A percentile compares a stretch with the other conserved stretches of the same genome.
These are phyloP conservation scores for Merluccius polli DNA, from an alignment of 2,797 vertebrate species.

Conservation along the genomic window DNA sequence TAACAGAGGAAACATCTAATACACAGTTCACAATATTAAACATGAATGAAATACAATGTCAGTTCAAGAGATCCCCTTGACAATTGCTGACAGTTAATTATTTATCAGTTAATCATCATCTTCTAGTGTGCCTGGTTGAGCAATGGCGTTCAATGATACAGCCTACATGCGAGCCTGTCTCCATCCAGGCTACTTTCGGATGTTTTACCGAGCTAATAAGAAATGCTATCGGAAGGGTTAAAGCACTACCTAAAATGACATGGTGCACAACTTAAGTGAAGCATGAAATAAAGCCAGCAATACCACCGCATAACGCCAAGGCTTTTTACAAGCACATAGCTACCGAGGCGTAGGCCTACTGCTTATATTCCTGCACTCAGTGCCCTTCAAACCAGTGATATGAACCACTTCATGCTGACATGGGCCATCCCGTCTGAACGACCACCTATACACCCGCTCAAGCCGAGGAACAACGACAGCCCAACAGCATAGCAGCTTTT, in stretches of 20 bases:
- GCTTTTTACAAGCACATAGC: constrained; percentile 43
- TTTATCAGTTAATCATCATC: constrained; percentile 31
- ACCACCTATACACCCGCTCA: neutral
- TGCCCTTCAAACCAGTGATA: constrained; percentile 64
- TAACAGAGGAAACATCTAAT: too few relatives aligned
- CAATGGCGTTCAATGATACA: constrained; percentile 46
- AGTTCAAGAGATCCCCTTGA: neutral
- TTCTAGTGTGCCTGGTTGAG: constrained; percentile 30
- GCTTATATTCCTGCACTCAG: constrained; percentile 51
- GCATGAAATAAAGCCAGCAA: constrained; percentile 59
- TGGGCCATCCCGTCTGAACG: neutral
- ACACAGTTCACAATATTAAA: too few relatives aligned
- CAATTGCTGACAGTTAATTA: constrained; percentile 33
- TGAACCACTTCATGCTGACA: constrained; percentile 31
- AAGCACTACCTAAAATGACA: constrained; percentile 17
- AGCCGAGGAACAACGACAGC: constrained; percentile 1
- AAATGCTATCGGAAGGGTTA: neutral
- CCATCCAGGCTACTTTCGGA: constrained; percentile 45
- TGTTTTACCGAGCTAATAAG: neutral
- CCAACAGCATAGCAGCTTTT: neutral
- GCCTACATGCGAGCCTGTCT: constrained; percentile 22
- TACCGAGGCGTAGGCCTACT: constrained; percentile 49
- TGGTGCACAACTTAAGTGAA: constrained; percentile 49
- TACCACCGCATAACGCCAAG: constrained; percentile 33
- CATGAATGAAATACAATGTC: too few relatives aligned